phyloP scores from a whole-genome alignment of 2,888 invertebrate genomes.

The Tipula helvola region DNA sequence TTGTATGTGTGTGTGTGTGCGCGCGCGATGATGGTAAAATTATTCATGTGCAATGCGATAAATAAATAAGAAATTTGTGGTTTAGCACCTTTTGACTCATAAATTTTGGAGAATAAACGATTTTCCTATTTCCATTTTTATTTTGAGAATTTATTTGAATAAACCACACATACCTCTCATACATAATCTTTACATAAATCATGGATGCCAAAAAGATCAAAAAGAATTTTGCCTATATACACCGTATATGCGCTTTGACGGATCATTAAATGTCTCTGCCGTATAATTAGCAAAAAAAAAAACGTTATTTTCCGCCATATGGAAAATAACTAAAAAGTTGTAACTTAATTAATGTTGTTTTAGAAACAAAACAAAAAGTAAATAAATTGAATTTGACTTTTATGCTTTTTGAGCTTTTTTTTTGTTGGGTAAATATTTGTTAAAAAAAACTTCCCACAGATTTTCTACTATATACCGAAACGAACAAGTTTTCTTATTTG shows the following conservation, averaged over 20 bases:
- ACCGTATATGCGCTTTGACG: neutral
- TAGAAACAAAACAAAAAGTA: neutral
- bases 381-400: neutral
- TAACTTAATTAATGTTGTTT: neutral
- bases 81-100: neutral
- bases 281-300: neutral
- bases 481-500: neutral
- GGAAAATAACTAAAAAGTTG: neutral
- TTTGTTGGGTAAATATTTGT: neutral
- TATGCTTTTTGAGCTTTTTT: neutral
- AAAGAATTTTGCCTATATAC: neutral
- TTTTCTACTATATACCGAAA: neutral
- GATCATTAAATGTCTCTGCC: neutral
- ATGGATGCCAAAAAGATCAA: neutral
- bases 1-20: neutral
- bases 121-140: neutral
- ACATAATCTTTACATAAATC: neutral
- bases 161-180: neutral
- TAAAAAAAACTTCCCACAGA: neutral
- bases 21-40: neutral
- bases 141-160: neutral
- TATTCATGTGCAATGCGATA: neutral
- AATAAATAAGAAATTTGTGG: neutral
- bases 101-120: neutral
- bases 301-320: neutral